phyloP scores from a whole-genome alignment of 2,113 vertebrate genomes.

The Prochilodus magdalenae region DNA sequence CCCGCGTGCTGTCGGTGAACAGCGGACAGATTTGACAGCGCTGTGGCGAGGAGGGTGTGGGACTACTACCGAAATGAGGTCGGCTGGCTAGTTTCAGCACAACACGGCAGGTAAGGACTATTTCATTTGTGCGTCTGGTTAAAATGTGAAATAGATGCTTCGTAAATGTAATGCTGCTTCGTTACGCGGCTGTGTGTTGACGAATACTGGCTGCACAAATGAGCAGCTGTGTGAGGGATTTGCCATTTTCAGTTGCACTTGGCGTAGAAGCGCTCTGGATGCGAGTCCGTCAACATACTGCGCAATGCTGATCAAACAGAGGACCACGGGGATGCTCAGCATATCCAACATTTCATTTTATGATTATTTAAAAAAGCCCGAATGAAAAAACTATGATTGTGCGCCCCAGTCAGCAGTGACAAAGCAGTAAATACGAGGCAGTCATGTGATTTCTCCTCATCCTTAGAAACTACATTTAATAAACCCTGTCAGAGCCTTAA shows the following conservation, averaged over 20 bases:
- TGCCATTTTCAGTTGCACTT: conserved; percentile 11
- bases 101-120: conserved; percentile 29
- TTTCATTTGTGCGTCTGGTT: not conserved
- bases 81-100: conserved; percentile 3
- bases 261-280: not conserved
- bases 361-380: not conserved
- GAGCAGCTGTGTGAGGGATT: not conserved
- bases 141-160: not conserved
- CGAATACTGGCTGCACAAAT: not conserved
- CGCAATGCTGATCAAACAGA: not conserved
- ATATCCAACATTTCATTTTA: not conserved
- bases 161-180: not conserved
- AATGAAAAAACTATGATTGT: not conserved
- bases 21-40: not conserved
- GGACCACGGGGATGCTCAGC: not conserved
- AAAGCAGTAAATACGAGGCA: not conserved
- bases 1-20: not conserved
- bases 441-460: conserved; percentile 6
- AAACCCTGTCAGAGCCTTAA: not conserved
- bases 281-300: not conserved
- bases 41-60: not conserved
- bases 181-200: not conserved
- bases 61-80: conserved; percentile 25
- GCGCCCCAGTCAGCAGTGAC: not conserved
- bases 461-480: not conserved